These are phyloP conservation scores for Corythornis madagascariensis DNA, from an alignment of 2,113 vertebrate species.

Conservation along the genomic window DNA sequence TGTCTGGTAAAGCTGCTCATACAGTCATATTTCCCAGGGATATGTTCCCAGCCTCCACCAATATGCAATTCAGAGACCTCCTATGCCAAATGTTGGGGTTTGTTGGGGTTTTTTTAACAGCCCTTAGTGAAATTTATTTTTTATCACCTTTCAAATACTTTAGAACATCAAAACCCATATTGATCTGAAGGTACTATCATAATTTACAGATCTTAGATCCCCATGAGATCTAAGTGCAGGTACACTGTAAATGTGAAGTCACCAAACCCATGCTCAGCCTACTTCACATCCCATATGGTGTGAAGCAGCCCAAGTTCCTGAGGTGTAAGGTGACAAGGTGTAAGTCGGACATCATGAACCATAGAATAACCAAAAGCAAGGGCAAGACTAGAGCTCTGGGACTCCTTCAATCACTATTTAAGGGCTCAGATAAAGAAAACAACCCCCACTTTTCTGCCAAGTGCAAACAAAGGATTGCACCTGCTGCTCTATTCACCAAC, in stretches of 20 bases:
- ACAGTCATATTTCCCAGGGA: neutral
- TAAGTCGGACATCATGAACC: neutral
- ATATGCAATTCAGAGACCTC: neutral
- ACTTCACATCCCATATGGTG: neutral
- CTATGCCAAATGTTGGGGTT: fast-evolving
- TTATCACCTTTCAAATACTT: neutral
- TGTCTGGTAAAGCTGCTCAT: neutral
- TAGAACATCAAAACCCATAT: neutral
- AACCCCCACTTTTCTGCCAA: neutral
- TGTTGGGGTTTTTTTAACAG: neutral
- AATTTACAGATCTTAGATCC: neutral
- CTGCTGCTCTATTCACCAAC: constrained; percentile 52
- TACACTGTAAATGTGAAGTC: neutral
- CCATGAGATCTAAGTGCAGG: neutral
- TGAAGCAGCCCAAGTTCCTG: neutral
- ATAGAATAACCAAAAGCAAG: neutral
- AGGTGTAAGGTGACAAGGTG: neutral
- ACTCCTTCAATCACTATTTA: neutral
- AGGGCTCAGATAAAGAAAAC: neutral
- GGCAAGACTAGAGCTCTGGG: neutral
- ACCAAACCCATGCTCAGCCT: neutral
- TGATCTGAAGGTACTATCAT: neutral
- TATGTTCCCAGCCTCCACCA: neutral
- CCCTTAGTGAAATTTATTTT: neutral
- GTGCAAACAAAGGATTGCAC: neutral